Conservation (phyloP, 2,113 vertebrate genomes). For the Lycaon pictus region DNA sequence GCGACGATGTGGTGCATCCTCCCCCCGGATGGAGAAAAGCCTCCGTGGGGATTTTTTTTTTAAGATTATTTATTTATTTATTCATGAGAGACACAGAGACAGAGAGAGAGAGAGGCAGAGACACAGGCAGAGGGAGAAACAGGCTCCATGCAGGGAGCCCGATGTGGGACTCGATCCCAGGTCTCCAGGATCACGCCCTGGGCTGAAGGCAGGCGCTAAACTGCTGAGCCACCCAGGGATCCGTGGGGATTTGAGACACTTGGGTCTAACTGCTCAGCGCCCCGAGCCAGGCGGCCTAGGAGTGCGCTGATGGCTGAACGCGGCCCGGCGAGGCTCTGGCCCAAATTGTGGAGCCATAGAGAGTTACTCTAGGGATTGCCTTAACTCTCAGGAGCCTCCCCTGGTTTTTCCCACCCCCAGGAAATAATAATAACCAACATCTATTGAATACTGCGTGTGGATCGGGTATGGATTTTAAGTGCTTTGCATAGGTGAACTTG, state of each 20-base stretch:
- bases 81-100: too few relatives aligned
- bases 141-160: too few relatives aligned
- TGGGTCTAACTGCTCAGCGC: fast-evolving
- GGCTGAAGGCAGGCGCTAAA: too few relatives aligned
- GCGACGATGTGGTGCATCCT: fast-evolving
- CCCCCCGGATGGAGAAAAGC: neutral
- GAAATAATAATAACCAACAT: neutral
- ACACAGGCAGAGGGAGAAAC: too few relatives aligned
- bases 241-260: neutral
- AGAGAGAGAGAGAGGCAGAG: too few relatives aligned
- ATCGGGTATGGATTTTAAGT: neutral
- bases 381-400: neutral
- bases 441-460: neutral
- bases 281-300: neutral
- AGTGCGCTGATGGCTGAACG: too few relatives aligned
- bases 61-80: too few relatives aligned
- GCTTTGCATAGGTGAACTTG: neutral
- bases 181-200: too few relatives aligned
- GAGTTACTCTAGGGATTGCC: neutral
- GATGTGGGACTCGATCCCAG: too few relatives aligned
- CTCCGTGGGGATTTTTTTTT: too few relatives aligned
- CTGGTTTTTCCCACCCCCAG: neutral
- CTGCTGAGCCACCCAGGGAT: too few relatives aligned
- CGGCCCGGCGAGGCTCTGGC: neutral
- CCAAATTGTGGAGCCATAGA: neutral